Percentiles rank a stretch among this genome's conserved stretches.
These are phyloP conservation scores for Allolobophora icterica DNA, from an alignment of 2,888 invertebrate species.

Conservation along the genomic window DNA sequence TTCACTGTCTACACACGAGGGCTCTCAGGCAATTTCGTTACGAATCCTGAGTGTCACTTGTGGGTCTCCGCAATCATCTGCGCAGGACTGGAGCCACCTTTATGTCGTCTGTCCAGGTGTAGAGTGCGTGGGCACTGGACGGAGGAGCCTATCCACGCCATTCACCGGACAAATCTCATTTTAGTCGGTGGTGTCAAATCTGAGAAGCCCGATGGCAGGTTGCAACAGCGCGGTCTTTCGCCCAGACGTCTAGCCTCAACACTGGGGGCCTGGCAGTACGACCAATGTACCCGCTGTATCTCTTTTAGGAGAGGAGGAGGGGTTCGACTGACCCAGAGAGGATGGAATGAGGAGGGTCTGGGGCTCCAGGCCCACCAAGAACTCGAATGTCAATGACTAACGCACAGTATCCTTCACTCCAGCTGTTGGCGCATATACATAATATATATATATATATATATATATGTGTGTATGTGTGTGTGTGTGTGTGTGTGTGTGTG, in stretches of 20 bases:
- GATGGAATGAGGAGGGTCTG: not conserved
- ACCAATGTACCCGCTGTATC: not conserved
- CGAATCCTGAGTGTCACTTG: not conserved
- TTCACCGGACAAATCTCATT: not conserved
- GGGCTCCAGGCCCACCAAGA: not conserved
- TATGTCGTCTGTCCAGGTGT: not conserved
- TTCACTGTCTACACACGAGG: too few species aligned
- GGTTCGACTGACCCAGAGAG: not conserved
- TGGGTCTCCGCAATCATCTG: not conserved
- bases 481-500: too few species aligned
- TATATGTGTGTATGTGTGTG: too few species aligned
- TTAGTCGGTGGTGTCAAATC: not conserved
- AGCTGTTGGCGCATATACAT: too few species aligned
- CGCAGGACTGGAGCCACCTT: not conserved
- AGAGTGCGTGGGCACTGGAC: not conserved
- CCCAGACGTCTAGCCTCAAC: not conserved
- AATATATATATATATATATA: too few species aligned
- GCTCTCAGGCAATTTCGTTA: too few species aligned
- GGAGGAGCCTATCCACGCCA: not conserved
- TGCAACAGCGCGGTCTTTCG: not conserved
- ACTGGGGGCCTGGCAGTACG: not conserved
- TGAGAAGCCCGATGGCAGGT: not conserved
- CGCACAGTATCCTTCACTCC: too few species aligned
- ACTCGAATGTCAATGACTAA: too few species aligned
- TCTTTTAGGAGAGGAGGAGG: not conserved